Percentiles rank a stretch among this genome's conserved stretches.
Evolutionary conservation across 2,797 vertebrate genomes (phyloP).

Genomic region (Acanthornis magna): DNA sequence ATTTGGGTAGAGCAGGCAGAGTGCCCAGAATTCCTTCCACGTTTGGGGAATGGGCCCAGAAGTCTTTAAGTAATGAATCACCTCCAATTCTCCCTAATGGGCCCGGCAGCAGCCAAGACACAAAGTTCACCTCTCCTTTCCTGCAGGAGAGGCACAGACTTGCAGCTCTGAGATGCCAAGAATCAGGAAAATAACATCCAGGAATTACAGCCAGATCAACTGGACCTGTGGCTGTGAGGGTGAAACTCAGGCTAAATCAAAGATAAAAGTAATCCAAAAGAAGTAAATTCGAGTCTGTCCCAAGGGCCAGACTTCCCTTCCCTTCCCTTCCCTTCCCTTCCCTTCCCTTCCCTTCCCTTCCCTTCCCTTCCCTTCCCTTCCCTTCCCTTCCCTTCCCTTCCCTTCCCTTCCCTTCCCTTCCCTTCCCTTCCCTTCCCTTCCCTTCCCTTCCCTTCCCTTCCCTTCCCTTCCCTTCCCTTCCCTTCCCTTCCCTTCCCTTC

Average conservation of each 20-base stretch:
- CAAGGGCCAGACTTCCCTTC: background rate
- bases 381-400: no score
- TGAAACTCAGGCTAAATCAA: slow-evolving; percentile 30
- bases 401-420: no score
- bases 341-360: no score
- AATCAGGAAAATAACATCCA: slow-evolving; percentile 12
- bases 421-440: no score
- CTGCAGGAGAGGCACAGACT: slow-evolving; percentile 44
- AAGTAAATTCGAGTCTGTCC: background rate
- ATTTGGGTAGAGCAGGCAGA: slow-evolving; percentile 22
- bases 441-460: no score
- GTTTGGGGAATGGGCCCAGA: slow-evolving; percentile 51
- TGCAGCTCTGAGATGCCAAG: slow-evolving; percentile 32
- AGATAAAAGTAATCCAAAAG: slow-evolving; percentile 30
- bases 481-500: no score
- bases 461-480: no score
- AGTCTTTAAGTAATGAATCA: slow-evolving; percentile 54
- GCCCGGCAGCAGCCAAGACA: slow-evolving; percentile 1
- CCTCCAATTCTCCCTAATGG: slow-evolving; percentile 51
- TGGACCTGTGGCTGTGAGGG: slow-evolving; percentile 38
- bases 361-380: no score
- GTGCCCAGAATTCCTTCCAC: slow-evolving; percentile 35
- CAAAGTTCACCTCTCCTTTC: slow-evolving; percentile 61
- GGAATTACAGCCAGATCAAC: slow-evolving; percentile 37
- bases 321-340: no score